Percentiles rank a stretch among this genome's conserved stretches.
Evolutionary conservation across 2,888 invertebrate species (phyloP).

Genomic region (Coecobrya sp.): DNA sequence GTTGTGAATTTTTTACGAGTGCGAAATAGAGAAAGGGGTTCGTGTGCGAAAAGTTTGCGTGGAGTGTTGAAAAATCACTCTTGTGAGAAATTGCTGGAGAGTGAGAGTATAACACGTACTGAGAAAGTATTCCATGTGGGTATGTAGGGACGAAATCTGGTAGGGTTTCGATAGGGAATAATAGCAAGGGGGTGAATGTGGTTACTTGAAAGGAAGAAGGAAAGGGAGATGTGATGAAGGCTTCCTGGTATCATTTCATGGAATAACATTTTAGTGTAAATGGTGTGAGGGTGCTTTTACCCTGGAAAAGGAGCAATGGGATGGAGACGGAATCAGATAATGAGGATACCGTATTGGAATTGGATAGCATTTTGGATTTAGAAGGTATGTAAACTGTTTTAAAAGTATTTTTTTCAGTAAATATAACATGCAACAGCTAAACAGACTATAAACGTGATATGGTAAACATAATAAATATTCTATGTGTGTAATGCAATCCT

Average conservation of each 20-base stretch:
- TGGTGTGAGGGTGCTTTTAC: conserved; percentile 69
- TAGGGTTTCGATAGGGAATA: not conserved
- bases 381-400: conserved; percentile 81
- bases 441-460: no score
- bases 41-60: not conserved
- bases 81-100: not conserved
- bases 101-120: not conserved
- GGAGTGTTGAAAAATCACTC: not conserved
- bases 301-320: conserved; percentile 83
- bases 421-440: no score
- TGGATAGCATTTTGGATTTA: conserved; percentile 83
- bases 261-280: conserved; percentile 59
- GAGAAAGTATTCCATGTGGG: not conserved
- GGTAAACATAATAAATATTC: no score
- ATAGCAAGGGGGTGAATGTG: not conserved
- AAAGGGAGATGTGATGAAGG: conserved; percentile 8
- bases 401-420: not conserved
- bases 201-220: not conserved
- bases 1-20: not conserved
- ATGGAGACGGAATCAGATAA: conserved; percentile 86
- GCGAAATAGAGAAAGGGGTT: not conserved
- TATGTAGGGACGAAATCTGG: not conserved
- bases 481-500: no score
- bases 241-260: not conserved
- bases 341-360: conserved; percentile 85